phyloP scores from a whole-genome alignment of 1,140 invertebrate species.

The Sinella curviseta region DNA sequence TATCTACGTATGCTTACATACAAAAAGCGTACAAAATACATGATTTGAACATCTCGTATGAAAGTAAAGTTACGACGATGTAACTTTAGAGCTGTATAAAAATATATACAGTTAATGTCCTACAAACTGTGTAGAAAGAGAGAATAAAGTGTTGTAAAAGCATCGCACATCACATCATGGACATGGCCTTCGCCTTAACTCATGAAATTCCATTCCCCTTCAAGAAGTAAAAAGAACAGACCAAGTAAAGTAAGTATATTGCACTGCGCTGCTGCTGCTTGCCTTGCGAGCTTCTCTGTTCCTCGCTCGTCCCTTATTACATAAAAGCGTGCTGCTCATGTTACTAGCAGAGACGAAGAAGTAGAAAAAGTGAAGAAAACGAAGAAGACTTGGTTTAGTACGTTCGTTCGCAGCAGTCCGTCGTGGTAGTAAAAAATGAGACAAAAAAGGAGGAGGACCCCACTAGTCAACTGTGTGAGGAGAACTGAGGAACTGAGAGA shows the following conservation, averaged over 20 bases:
- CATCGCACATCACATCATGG: constrained; percentile 5
- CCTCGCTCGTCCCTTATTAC: no score
- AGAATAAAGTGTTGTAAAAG: neutral
- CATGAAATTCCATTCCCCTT: constrained; percentile 14
- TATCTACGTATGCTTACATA: no score
- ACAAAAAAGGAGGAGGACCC: neutral
- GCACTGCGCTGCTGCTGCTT: neutral
- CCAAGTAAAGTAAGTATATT: neutral
- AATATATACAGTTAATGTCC: no score
- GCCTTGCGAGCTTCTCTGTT: no score
- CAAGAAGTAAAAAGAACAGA: neutral
- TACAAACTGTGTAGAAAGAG: no score
- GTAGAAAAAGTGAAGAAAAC: neutral
- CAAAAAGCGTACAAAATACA: no score
- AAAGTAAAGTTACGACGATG: no score
- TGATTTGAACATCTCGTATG: no score
- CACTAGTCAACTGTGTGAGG: constrained; percentile 1
- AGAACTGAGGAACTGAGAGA: neutral
- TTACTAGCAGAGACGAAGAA: neutral
- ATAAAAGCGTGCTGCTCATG: neutral
- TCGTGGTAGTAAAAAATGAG: neutral
- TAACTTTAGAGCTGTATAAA: no score
- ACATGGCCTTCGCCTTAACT: constrained; percentile 16
- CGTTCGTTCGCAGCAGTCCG: neutral
- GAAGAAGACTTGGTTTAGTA: neutral